phyloP scores from a whole-genome alignment of 2,113 vertebrate genomes.

The Abramis brama region DNA sequence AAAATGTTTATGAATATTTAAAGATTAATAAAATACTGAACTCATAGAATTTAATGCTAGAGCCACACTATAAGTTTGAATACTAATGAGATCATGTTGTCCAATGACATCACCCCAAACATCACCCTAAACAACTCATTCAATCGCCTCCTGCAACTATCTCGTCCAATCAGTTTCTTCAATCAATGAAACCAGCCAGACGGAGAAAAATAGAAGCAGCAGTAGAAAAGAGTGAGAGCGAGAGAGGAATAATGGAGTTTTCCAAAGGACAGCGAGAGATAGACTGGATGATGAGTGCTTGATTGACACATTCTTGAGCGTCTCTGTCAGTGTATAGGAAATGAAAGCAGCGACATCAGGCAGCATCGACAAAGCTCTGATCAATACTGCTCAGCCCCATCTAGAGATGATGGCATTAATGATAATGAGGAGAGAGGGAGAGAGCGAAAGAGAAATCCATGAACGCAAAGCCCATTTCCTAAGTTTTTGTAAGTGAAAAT shows the following conservation, averaged over 20 bases:
- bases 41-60: no score
- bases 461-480: neutral
- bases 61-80: neutral
- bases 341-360: constrained; percentile 23
- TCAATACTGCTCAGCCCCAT: constrained; percentile 27
- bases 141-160: neutral
- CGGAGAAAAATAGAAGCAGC: neutral
- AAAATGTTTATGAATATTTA: no score
- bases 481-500: neutral
- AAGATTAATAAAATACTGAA: no score
- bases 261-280: neutral
- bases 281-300: constrained; percentile 24
- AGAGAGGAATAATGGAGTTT: constrained; percentile 7
- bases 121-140: neutral
- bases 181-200: constrained; percentile 34
- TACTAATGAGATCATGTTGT: neutral
- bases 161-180: neutral
- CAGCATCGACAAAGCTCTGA: constrained; percentile 30
- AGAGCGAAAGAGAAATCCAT: neutral
- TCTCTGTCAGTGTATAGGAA: constrained; percentile 23
- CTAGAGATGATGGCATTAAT: constrained; percentile 25
- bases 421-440: constrained; percentile 20
- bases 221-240: neutral
- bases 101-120: constrained; percentile 4
- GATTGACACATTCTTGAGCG: constrained; percentile 29